A percentile compares a stretch with the other conserved stretches of the same genome.
These are phyloP conservation scores for Andrena praecox DNA, from an alignment of 2,888 invertebrate species.

Conservation along the genomic window DNA sequence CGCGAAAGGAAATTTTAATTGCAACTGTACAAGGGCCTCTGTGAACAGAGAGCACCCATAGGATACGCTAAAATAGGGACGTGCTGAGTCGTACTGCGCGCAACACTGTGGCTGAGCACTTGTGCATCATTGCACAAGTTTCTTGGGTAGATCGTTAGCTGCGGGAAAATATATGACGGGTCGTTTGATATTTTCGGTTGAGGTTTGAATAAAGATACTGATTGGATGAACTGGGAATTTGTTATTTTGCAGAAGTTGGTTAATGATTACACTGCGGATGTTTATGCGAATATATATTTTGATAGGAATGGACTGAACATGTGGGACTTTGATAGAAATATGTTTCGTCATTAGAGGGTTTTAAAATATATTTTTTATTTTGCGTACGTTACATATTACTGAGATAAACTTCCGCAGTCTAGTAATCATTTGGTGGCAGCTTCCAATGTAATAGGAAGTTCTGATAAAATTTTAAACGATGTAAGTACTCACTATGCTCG, in stretches of 20 bases:
- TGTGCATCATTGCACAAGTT: neutral
- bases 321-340: too few species aligned
- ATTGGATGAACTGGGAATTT: neutral
- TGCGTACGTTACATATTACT: too few species aligned
- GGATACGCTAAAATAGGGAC: slow-evolving; percentile 2
- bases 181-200: neutral
- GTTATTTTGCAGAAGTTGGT: neutral
- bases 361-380: too few species aligned
- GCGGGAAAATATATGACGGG: slow-evolving; percentile 4
- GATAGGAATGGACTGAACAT: too few species aligned
- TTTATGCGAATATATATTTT: too few species aligned
- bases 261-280: neutral
- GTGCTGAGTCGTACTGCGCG: neutral
- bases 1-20: slow-evolving; percentile 35
- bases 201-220: slow-evolving; percentile 18
- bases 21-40: neutral
- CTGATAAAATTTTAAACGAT: too few species aligned
- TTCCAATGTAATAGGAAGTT: too few species aligned
- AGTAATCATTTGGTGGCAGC: neutral
- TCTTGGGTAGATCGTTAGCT: slow-evolving; percentile 2
- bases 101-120: neutral
- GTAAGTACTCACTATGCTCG: too few species aligned
- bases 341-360: too few species aligned
- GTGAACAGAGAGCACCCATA: neutral
- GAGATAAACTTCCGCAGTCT: neutral